phyloP scores from a whole-genome alignment of 2,797 vertebrate genomes.

The Botia kubotai region DNA sequence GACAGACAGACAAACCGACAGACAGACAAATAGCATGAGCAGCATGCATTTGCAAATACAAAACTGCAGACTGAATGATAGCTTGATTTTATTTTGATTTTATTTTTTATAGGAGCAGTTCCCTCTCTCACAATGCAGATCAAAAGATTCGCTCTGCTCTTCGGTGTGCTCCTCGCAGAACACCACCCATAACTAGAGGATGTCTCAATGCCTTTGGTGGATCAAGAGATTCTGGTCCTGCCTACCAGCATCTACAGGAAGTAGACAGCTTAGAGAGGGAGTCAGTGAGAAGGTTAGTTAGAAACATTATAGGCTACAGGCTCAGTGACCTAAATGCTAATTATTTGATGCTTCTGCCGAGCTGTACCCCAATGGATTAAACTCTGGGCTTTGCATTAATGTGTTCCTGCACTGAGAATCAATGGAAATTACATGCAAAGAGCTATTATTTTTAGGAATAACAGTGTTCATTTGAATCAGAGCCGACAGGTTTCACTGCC shows the following conservation, averaged over 20 bases:
- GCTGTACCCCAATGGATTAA: constrained; percentile 9
- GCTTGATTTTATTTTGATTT: background rate
- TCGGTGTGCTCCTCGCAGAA: constrained; percentile 70
- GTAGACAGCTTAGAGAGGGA: constrained; percentile 73
- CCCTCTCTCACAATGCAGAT: constrained; percentile 68
- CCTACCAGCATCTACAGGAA: constrained; percentile 81
- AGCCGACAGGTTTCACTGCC: background rate
- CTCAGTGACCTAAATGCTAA: constrained; percentile 26
- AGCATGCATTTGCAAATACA: background rate
- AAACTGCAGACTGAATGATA: background rate
- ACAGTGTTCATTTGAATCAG: background rate
- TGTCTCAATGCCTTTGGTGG: constrained; percentile 72
- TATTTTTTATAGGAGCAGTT: constrained; percentile 62
- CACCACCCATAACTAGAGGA: constrained; percentile 72
- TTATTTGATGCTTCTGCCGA: constrained; percentile 5
- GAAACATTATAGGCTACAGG: constrained; percentile 5
- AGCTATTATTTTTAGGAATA: background rate
- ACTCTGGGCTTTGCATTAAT: background rate
- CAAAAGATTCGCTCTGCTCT: constrained; percentile 65
- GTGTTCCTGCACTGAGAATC: background rate
- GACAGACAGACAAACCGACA: no score
- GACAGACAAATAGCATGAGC: background rate
- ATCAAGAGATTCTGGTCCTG: constrained; percentile 75
- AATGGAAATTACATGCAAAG: constrained; percentile 13
- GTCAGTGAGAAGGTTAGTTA: constrained; percentile 70